A percentile compares a stretch with the other conserved stretches of the same genome.
Evolutionary conservation across 2,113 vertebrate genomes (phyloP).

Genomic region (Chlamydotis undulata): DNA sequence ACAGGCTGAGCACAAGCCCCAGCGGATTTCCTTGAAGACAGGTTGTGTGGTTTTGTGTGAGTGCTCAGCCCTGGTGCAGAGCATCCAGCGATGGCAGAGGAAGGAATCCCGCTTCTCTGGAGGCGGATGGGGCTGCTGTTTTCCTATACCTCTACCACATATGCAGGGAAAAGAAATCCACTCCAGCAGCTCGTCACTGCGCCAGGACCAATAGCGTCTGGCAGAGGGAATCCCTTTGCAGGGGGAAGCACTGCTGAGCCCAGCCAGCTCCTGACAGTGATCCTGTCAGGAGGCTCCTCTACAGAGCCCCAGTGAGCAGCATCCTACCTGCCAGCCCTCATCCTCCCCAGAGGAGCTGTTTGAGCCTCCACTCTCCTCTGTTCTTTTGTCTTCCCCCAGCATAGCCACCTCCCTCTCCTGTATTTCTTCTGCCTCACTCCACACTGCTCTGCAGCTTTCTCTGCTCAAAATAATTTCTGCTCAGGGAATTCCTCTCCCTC

Average conservation of each 20-base stretch:
- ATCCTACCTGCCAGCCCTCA: background rate
- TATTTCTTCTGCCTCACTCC: slow-evolving; percentile 18
- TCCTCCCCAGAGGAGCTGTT: background rate
- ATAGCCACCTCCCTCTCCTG: background rate
- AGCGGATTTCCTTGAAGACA: accelerated
- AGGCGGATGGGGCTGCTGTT: background rate
- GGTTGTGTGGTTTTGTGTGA: background rate
- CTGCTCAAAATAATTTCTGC: slow-evolving; percentile 53
- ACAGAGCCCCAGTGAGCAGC: background rate
- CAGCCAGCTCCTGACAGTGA: background rate
- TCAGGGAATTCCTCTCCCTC: slow-evolving; percentile 55
- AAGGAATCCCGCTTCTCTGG: background rate
- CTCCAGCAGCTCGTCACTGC: background rate
- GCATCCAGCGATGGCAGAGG: background rate
- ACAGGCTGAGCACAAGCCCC: background rate
- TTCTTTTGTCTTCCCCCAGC: background rate
- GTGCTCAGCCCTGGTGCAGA: background rate
- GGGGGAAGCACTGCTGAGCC: slow-evolving; percentile 2
- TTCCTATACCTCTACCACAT: background rate
- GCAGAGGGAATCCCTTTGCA: slow-evolving; percentile 51
- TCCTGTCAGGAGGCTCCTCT: background rate
- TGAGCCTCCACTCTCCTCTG: background rate
- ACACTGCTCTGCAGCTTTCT: slow-evolving; percentile 24
- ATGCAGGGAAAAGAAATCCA: background rate
- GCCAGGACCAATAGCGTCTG: slow-evolving; percentile 9